A percentile compares a stretch with the other conserved stretches of the same genome.
Evolutionary conservation across 2,888 invertebrate genomes (phyloP).

Genomic region (Lepetodrilus schrolli): DNA sequence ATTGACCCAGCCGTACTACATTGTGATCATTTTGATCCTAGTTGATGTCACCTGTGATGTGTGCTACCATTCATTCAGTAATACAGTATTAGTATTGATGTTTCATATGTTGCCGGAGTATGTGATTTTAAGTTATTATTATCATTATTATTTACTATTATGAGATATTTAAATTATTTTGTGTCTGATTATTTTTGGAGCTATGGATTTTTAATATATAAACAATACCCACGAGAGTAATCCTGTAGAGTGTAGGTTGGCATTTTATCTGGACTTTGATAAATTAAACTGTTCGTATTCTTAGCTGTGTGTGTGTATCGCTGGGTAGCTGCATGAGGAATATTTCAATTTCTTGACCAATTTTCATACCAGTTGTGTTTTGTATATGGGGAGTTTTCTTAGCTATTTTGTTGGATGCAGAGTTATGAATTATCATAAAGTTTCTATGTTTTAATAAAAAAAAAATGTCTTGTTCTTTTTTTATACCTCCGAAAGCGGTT

Average conservation of each 20-base stretch:
- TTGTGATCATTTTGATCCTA: slow-evolving; percentile 13
- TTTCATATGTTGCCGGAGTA: slow-evolving; percentile 24
- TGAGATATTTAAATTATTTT: slow-evolving; percentile 18
- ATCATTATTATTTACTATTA: neutral
- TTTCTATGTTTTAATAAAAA: slow-evolving; percentile 66
- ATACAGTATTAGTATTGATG: slow-evolving; percentile 31
- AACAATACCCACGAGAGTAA: slow-evolving; percentile 23
- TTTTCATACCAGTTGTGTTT: slow-evolving; percentile 62
- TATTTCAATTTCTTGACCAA: slow-evolving; percentile 47
- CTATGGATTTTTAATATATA: slow-evolving; percentile 35
- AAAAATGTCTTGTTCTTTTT: slow-evolving; percentile 54
- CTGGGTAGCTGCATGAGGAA: slow-evolving; percentile 34
- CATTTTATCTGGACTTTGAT: slow-evolving; percentile 32
- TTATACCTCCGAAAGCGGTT: too few species aligned
- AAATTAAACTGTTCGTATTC: slow-evolving; percentile 29
- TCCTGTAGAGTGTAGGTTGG: slow-evolving; percentile 7
- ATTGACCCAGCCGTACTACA: neutral
- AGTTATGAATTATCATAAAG: slow-evolving; percentile 54
- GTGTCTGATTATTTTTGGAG: slow-evolving; percentile 44
- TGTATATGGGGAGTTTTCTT: slow-evolving; percentile 65
- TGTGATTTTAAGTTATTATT: slow-evolving; percentile 28
- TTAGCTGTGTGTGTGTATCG: slow-evolving; percentile 31
- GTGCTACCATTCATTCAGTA: slow-evolving; percentile 25
- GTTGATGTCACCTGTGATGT: slow-evolving; percentile 20
- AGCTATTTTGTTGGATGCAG: slow-evolving; percentile 62